Base-by-base conservation (phyloP, 2,113 vertebrate genomes). In the Lasiurus borealis region DNA sequence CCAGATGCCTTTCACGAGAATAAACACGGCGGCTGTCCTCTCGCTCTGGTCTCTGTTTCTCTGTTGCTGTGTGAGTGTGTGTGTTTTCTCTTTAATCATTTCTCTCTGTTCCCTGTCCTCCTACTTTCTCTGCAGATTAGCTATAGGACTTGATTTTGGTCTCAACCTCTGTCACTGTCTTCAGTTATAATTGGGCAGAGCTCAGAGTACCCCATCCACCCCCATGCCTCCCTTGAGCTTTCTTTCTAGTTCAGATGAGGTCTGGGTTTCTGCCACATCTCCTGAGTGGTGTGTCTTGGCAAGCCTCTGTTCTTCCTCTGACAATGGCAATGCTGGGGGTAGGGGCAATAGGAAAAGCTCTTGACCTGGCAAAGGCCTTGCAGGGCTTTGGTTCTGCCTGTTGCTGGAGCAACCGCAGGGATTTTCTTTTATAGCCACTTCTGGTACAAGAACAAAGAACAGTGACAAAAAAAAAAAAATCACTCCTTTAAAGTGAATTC, bases 1-100 rank as follows among this genome's bases (percentile, higher is more conserved):
- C 95, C 97, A 94, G 95, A 97, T 92, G 92, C 96, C 69, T 75
- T 95, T 88, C 57, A 84, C 1, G 34, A 72, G 92, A 76, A 84
- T 31, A 96, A 94, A 95, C 90, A 97, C 95, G 69, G 57, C 25
- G 4, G 21, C 16, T 7, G 21, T 40, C 68, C 14, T 8, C 25
- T 54, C 4, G 7, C n/a, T 57, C 25, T 52, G 82, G 77, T 34
- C 54, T 82, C 59, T 31, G 10, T 76, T 69, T 87, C 71, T 73
- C 59, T 84, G 36, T 80, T 71, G 59, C 29, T 10, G 31, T 44
- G 40, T 64, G 44, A 50, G 44, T 25, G 10, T 29, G 31, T 59
- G 46, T 50, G 25, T 13, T 46, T 77, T 77, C 75, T 77, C 66
- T 76, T 34, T 66, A 44, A 80, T 46, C 25, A n/a, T 86, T 76